Percentiles rank a stretch among this genome's conserved stretches.
Conservation (phyloP, 2,888 invertebrate species). For the Drosophila acutilabella region DNA sequence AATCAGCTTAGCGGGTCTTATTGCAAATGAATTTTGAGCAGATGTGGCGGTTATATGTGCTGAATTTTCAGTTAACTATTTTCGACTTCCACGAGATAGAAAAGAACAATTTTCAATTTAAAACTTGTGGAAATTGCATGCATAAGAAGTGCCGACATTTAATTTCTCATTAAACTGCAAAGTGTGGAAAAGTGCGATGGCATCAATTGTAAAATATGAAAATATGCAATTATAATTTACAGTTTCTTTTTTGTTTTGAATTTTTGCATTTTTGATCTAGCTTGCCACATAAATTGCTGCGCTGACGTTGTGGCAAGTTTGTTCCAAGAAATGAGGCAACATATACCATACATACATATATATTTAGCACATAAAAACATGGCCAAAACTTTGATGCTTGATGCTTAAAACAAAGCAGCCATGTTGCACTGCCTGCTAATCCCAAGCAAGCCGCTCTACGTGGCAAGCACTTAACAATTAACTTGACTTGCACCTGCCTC, state of each 20-base stretch:
- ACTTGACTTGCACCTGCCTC: conserved; percentile 72
- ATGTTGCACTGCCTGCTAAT: conserved; percentile 60
- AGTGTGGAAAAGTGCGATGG: conserved; percentile 38
- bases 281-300: conserved; percentile 42
- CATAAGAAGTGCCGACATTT: conserved; percentile 63
- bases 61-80: conserved; percentile 31
- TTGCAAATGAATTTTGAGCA: conserved; percentile 36
- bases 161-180: conserved; percentile 70
- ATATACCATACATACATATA: conserved; percentile 3
- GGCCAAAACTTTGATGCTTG: conserved; percentile 65
- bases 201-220: conserved; percentile 84
- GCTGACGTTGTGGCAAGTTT: conserved; percentile 64
- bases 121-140: conserved; percentile 66
- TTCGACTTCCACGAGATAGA: not conserved
- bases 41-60: conserved; percentile 27
- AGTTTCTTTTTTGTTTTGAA: conserved; percentile 45
- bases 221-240: conserved; percentile 84
- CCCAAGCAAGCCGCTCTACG: conserved; percentile 48
- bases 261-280: conserved; percentile 30
- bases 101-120: conserved; percentile 56
- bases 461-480: conserved; percentile 76
- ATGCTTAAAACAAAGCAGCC: conserved; percentile 45
- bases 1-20: conserved; percentile 18
- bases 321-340: conserved; percentile 43
- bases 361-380: conserved; percentile 41